These are phyloP conservation scores for Toxotes lorentzi DNA, from an alignment of 2,797 vertebrate species.

Conservation along the genomic window DNA sequence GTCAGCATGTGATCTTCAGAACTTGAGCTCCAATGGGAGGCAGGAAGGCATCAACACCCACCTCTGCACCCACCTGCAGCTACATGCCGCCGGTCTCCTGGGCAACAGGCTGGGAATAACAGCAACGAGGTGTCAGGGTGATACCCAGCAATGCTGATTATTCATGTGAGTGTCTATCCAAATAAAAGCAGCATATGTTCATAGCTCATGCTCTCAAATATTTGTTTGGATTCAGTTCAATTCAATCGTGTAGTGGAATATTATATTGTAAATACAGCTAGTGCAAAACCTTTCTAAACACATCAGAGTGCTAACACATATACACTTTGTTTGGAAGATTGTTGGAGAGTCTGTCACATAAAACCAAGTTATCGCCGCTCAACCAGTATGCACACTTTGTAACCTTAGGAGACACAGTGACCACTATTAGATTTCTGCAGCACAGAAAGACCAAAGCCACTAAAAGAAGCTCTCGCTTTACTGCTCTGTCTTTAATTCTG, in stretches of 20 bases:
- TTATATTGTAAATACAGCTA: conserved; percentile 16
- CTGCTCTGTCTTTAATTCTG: conserved; percentile 4
- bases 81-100: conserved; percentile 72
- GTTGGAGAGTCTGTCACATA: too few relatives aligned
- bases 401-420: background rate
- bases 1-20: conserved; percentile 66
- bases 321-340: background rate
- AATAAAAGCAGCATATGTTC: conserved; percentile 33
- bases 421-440: background rate
- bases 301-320: background rate
- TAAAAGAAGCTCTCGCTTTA: background rate
- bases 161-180: conserved; percentile 25
- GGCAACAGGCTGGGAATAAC: conserved; percentile 75
- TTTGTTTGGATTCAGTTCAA: conserved; percentile 21
- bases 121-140: conserved; percentile 60
- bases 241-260: conserved; percentile 10
- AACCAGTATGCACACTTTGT: background rate
- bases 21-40: conserved; percentile 55
- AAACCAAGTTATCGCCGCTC: background rate
- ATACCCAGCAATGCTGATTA: conserved; percentile 51
- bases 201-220: conserved; percentile 11
- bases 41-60: conserved; percentile 65
- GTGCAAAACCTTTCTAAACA: conserved; percentile 6
- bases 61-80: conserved; percentile 72
- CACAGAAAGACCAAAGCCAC: background rate